Percentiles rank a stretch among this genome's conserved stretches.
These are phyloP conservation scores for Nymphalis io DNA, from an alignment of 1,140 invertebrate genomes.

Conservation along the genomic window DNA sequence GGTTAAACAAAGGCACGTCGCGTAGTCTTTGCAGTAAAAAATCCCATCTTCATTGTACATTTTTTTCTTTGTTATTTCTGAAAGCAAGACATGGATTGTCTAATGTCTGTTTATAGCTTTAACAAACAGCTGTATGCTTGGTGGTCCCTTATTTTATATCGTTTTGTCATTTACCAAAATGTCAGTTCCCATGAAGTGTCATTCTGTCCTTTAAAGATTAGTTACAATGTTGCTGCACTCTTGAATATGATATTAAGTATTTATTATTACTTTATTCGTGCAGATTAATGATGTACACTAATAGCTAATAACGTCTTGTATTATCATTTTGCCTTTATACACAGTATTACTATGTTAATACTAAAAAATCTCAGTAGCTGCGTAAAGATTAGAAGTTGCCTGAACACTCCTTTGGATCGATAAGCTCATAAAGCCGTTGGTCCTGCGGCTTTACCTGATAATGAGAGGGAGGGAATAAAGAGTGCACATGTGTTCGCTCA, in stretches of 20 bases:
- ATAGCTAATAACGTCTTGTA: not conserved
- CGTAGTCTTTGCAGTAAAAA: no score
- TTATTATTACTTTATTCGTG: conserved; percentile 11
- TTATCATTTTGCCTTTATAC: no score
- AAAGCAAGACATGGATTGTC: not conserved
- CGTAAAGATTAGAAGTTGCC: no score
- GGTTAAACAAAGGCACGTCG: no score
- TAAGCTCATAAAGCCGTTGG: no score
- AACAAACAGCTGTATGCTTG: conserved; percentile 17
- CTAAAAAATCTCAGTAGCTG: no score
- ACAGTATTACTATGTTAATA: no score
- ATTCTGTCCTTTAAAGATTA: conserved; percentile 32
- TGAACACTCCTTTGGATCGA: no score
- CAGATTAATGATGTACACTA: conserved; percentile 20
- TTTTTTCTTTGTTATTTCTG: not conserved
- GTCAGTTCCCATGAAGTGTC: conserved; percentile 39
- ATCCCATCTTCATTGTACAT: not conserved
- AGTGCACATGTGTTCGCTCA: no score
- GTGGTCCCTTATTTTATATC: conserved; percentile 25
- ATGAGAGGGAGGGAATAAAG: no score
- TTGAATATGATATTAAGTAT: conserved; percentile 30
- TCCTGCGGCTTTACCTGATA: no score
- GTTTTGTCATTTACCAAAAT: conserved; percentile 40
- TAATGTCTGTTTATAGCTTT: not conserved
- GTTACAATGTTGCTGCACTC: conserved; percentile 19